These are phyloP conservation scores for Macquaria ambigua DNA, from an alignment of 2,113 vertebrate species.

Conservation along the genomic window DNA sequence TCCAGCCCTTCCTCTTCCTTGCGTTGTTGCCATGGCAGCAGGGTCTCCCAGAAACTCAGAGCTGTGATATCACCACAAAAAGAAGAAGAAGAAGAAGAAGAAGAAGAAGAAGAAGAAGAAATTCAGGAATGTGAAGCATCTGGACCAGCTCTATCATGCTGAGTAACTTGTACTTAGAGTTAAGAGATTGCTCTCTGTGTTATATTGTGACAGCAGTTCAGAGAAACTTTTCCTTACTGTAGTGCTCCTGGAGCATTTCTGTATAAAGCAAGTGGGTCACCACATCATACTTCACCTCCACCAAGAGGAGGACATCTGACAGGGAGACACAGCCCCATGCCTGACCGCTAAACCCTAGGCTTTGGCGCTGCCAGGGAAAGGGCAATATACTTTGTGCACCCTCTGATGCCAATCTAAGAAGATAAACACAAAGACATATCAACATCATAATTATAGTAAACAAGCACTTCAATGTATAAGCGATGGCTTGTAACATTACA, in stretches of 20 bases:
- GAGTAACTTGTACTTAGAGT: neutral
- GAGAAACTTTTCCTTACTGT: conserved; percentile 61
- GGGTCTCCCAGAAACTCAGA: conserved; percentile 70
- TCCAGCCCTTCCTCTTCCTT: conserved; percentile 72
- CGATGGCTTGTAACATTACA: neutral
- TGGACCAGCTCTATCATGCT: neutral
- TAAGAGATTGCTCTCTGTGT: neutral
- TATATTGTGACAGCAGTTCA: neutral
- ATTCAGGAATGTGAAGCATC: conserved; percentile 2
- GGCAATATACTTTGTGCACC: conserved; percentile 73
- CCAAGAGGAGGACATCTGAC: conserved; percentile 75
- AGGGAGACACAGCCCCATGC: conserved; percentile 62
- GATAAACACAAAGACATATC: conserved; percentile 17
- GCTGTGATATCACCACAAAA: conserved; percentile 62
- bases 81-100: neutral
- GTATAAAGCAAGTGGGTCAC: conserved; percentile 75
- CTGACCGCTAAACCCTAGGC: conserved; percentile 35
- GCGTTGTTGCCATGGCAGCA: conserved; percentile 72
- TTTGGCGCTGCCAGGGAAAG: conserved; percentile 21
- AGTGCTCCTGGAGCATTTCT: conserved; percentile 84
- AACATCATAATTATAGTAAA: neutral
- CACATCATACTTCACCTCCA: conserved; percentile 82
- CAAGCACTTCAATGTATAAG: neutral
- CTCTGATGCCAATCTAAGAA: conserved; percentile 68
- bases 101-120: neutral